phyloP scores from a whole-genome alignment of 2,113 vertebrate genomes.

The Rhinoptilus africanus region DNA sequence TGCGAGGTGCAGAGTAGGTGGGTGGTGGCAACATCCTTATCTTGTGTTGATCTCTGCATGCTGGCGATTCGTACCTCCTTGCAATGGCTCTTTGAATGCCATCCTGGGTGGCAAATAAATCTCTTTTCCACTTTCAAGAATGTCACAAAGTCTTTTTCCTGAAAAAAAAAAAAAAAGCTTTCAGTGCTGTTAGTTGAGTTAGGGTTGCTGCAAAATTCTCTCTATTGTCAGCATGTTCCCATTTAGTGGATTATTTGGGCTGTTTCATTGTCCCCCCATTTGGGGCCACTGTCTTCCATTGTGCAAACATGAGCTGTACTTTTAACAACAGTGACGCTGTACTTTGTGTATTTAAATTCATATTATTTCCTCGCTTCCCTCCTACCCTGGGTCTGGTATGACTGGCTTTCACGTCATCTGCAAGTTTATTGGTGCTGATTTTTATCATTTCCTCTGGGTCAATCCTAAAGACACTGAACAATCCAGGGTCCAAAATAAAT shows the following conservation, averaged over 20 bases:
- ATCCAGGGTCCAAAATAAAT: slow-evolving; percentile 24
- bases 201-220: background rate
- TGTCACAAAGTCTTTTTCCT: background rate
- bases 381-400: background rate
- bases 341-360: background rate
- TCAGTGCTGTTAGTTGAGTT: background rate
- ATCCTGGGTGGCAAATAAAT: background rate
- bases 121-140: background rate
- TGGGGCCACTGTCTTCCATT: background rate
- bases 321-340: background rate
- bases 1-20: background rate
- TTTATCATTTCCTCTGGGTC: slow-evolving; percentile 54
- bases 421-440: background rate
- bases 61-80: background rate
- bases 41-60: background rate
- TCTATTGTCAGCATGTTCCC: background rate
- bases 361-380: background rate
- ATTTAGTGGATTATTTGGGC: background rate
- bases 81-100: background rate
- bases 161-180: background rate
- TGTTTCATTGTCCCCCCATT: background rate
- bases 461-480: slow-evolving; percentile 13
- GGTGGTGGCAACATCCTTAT: background rate
- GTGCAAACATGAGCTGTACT: background rate
- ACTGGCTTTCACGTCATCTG: background rate